A percentile compares a stretch with the other conserved stretches of the same genome.
Evolutionary conservation across 2,113 vertebrate genomes (phyloP).

Genomic region (Ahaetulla prasina): DNA sequence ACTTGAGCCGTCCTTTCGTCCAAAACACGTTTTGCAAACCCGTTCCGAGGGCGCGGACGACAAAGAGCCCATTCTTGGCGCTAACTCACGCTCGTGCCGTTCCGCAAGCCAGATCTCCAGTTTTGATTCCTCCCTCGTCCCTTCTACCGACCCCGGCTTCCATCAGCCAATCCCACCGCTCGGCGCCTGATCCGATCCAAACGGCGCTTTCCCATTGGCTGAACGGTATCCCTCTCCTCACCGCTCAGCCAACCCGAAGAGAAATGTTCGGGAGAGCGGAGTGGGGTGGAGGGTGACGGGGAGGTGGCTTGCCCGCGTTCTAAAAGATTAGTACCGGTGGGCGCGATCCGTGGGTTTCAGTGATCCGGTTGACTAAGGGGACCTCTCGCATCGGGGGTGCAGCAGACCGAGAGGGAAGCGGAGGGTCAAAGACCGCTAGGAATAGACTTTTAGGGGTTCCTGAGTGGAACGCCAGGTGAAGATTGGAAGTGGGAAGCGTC

Average conservation of each 20-base stretch:
- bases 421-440: not conserved
- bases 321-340: not conserved
- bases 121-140: not conserved
- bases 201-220: slow-evolving; percentile 67
- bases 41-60: not conserved
- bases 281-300: not conserved
- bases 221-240: slow-evolving; percentile 48
- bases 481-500: not conserved
- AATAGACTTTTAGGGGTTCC: not conserved
- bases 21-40: not conserved
- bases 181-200: slow-evolving; percentile 65
- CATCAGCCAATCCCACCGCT: slow-evolving; percentile 34
- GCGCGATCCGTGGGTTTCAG: not conserved
- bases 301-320: not conserved
- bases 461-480: too few species aligned
- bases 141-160: not conserved
- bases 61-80: not conserved
- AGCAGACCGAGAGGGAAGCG: not conserved
- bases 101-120: fast-evolving
- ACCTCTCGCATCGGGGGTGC: too few species aligned
- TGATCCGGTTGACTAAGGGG: not conserved
- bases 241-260: slow-evolving; percentile 61
- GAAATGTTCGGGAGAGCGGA: not conserved
- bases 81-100: too few species aligned
- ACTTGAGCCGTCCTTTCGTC: not conserved